A percentile compares a stretch with the other conserved stretches of the same genome.
Evolutionary conservation across 2,113 vertebrate species (phyloP).

Genomic region (Ictidomys tridecemlineatus): DNA sequence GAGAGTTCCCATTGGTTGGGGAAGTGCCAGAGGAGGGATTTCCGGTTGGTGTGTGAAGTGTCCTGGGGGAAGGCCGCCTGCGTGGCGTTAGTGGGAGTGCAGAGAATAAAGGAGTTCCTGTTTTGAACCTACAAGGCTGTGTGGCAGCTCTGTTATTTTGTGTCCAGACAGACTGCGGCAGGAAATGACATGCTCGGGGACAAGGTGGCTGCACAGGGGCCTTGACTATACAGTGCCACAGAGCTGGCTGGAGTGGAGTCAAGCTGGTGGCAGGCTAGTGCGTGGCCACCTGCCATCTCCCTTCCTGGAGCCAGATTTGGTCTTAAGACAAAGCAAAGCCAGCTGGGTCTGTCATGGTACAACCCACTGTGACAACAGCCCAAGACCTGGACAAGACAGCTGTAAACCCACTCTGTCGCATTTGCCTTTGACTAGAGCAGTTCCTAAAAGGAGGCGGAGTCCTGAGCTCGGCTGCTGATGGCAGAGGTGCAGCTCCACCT

Average conservation of each 20-base stretch:
- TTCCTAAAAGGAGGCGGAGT: fast-evolving
- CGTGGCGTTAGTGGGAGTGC: no score
- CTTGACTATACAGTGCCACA: fast-evolving
- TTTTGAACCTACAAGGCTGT: no score
- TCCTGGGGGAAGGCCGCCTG: no score
- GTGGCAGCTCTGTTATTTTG: no score
- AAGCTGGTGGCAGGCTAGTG: not conserved
- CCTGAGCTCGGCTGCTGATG: fast-evolving
- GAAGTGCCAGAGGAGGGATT: no score
- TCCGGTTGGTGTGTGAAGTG: no score
- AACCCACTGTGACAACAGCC: not conserved
- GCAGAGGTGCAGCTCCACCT: fast-evolving
- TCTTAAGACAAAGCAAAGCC: not conserved
- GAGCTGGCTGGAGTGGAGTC: no score
- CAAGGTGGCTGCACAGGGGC: not conserved
- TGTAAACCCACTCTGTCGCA: fast-evolving
- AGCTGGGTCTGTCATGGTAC: fast-evolving
- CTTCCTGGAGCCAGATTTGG: not conserved
- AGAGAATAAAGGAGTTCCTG: no score
- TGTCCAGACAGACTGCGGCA: not conserved
- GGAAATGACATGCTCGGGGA: not conserved
- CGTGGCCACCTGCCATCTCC: fast-evolving
- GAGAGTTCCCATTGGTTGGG: no score
- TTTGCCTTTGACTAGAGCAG: fast-evolving
- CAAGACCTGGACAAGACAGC: not conserved